phyloP scores from a whole-genome alignment of 2,113 vertebrate species.

The Trematomus loennbergii region DNA sequence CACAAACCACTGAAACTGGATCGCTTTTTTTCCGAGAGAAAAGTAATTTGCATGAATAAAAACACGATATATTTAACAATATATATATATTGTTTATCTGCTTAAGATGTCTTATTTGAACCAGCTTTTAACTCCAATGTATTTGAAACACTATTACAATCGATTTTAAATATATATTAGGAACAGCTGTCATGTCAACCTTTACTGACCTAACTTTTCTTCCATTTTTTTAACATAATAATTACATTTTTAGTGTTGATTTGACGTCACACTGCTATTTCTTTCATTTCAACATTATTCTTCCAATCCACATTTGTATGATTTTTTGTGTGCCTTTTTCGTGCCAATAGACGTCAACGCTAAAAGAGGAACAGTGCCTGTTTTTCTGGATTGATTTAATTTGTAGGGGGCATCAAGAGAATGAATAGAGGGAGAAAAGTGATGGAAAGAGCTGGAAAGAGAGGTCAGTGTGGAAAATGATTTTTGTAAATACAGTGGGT shows the following conservation, averaged over 20 bases:
- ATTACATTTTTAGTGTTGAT: neutral
- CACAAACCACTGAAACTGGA: neutral
- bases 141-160: too few relatives aligned
- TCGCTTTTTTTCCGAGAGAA: neutral
- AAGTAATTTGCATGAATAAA: neutral
- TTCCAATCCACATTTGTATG: neutral
- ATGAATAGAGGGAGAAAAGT: slow-evolving; percentile 22
- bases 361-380: neutral
- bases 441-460: slow-evolving; percentile 49
- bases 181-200: too few relatives aligned
- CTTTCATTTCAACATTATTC: neutral
- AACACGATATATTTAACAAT: neutral
- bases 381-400: neutral
- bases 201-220: too few relatives aligned
- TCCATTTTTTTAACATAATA: neutral
- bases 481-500: slow-evolving; percentile 67
- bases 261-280: neutral
- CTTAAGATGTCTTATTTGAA: neutral
- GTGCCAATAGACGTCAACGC: neutral
- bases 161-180: too few relatives aligned
- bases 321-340: too few relatives aligned
- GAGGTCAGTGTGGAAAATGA: slow-evolving; percentile 64
- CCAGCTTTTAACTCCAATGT: neutral
- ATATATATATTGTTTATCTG: neutral
- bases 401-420: neutral